phyloP scores from a whole-genome alignment of 1,140 invertebrate genomes.

The Anadara kagoshimensis region DNA sequence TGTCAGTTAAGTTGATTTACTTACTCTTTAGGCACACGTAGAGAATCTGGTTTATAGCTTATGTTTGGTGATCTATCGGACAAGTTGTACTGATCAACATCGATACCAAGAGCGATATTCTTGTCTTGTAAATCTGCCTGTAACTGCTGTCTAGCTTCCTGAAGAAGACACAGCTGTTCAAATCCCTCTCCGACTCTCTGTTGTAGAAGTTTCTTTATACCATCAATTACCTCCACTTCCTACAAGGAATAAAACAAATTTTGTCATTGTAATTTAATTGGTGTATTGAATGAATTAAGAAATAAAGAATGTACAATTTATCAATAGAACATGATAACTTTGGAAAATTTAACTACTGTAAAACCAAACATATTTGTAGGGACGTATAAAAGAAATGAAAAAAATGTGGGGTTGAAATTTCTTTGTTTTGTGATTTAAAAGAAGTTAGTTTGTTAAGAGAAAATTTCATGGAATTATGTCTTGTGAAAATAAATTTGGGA shows the following conservation, averaged over 20 bases:
- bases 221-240: slow-evolving; percentile 85
- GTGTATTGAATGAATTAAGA: too few species aligned
- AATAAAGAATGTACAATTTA: too few species aligned
- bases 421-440: too few species aligned
- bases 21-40: slow-evolving; percentile 82
- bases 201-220: slow-evolving; percentile 82
- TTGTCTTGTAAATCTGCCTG: slow-evolving; percentile 86
- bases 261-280: too few species aligned
- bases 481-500: too few species aligned
- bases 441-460: too few species aligned
- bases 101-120: slow-evolving; percentile 84
- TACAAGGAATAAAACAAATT: too few species aligned
- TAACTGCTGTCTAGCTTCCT: slow-evolving; percentile 86
- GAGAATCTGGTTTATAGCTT: slow-evolving; percentile 86
- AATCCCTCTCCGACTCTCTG: slow-evolving; percentile 85
- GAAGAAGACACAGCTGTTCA: slow-evolving; percentile 88
- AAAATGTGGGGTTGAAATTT: too few species aligned
- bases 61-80: slow-evolving; percentile 85
- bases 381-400: too few species aligned
- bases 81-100: slow-evolving; percentile 84
- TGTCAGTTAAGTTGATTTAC: neutral
- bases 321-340: too few species aligned
- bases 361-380: too few species aligned
- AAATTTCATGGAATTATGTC: too few species aligned
- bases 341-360: neutral